Percentiles rank a stretch among this genome's conserved stretches.
These are phyloP conservation scores for Thunnus thynnus DNA, from an alignment of 2,113 vertebrate species.

Conservation along the genomic window DNA sequence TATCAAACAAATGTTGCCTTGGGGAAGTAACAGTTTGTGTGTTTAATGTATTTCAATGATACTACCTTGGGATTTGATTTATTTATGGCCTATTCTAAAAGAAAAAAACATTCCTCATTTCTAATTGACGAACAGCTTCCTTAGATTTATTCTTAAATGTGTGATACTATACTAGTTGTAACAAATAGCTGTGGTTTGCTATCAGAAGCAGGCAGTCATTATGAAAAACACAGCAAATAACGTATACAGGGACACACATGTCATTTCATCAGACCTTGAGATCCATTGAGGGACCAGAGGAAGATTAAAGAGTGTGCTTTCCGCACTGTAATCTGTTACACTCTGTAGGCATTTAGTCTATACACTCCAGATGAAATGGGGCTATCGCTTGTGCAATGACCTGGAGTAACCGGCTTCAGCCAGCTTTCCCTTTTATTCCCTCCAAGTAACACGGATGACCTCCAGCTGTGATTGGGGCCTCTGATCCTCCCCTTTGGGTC, in stretches of 20 bases:
- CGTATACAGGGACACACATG: conserved; percentile 13
- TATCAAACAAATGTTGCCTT: neutral
- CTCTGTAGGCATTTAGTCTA: conserved; percentile 44
- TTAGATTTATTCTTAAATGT: conserved; percentile 4
- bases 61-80: conserved; percentile 18
- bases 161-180: neutral
- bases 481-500: conserved; percentile 52
- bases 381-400: conserved; percentile 68
- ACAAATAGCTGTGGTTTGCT: conserved; percentile 19
- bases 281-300: conserved; percentile 37
- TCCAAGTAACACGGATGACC: conserved; percentile 65
- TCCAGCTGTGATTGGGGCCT: conserved; percentile 69
- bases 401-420: conserved; percentile 60
- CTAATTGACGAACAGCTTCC: neutral
- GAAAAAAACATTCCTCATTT: neutral
- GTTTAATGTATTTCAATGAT: conserved; percentile 11
- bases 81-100: conserved; percentile 14
- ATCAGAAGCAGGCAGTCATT: conserved; percentile 19
- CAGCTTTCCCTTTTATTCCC: conserved; percentile 45
- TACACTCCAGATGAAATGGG: conserved; percentile 52
- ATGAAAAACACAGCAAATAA: conserved; percentile 11
- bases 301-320: conserved; percentile 46
- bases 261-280: conserved; percentile 23
- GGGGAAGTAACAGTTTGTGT: conserved; percentile 3
- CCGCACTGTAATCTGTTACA: conserved; percentile 43